Evolutionary conservation across 2,888 invertebrate genomes (phyloP).

Genomic region (Megastigmus dorsalis): DNA sequence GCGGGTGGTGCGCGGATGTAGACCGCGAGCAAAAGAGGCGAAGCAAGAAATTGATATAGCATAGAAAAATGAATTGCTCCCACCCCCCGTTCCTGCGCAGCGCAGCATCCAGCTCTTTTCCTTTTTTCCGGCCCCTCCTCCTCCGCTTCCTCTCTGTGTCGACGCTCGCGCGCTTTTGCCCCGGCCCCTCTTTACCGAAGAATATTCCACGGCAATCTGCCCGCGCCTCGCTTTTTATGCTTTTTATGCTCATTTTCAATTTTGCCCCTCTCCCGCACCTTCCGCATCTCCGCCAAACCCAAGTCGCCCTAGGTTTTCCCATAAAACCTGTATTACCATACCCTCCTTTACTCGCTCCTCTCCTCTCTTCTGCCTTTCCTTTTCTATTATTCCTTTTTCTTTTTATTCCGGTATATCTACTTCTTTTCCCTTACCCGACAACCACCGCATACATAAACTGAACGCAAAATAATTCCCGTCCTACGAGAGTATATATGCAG

Average conservation of each 20-base stretch:
- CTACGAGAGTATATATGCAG: too few species aligned
- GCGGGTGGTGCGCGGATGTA: conserved; percentile 32
- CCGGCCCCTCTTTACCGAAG: conserved; percentile 63
- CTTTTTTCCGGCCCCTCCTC: conserved; percentile 18
- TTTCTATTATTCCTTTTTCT: not conserved
- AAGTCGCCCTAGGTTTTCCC: conserved; percentile 62
- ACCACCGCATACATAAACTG: not conserved
- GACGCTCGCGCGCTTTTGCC: conserved; percentile 33
- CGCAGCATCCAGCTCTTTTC: conserved; percentile 24
- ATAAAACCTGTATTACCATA: conserved; percentile 72
- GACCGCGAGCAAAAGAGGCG: conserved; percentile 50
- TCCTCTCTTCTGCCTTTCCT: not conserved
- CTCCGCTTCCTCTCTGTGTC: conserved; percentile 47
- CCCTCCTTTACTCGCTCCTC: conserved; percentile 57
- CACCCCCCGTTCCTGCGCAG: conserved; percentile 52
- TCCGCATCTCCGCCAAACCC: conserved; percentile 9
- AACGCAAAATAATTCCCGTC: conserved; percentile 6
- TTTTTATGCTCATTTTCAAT: conserved; percentile 74
- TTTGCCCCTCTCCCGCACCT: conserved; percentile 62
- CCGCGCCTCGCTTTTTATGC: conserved; percentile 69
- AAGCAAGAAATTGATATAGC: conserved; percentile 75
- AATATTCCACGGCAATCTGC: conserved; percentile 74
- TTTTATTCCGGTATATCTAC: conserved; percentile 2
- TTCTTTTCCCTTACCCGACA: not conserved
- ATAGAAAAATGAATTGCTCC: conserved; percentile 74